Conservation (phyloP, 1,140 invertebrate species). For the Lutraria rhynchaena region DNA sequence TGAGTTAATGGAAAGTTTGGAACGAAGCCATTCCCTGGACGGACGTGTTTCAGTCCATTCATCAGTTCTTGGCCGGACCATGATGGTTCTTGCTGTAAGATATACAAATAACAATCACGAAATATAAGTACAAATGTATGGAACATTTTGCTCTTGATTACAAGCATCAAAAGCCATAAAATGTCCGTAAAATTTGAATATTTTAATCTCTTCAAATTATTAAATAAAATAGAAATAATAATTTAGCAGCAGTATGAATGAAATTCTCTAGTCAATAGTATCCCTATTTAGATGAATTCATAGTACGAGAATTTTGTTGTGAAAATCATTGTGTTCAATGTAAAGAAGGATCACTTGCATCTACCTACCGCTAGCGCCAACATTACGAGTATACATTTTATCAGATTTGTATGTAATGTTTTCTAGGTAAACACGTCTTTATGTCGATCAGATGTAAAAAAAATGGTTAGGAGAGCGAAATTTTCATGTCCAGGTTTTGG, state of each 20-base stretch:
- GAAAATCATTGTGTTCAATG: too few relatives aligned
- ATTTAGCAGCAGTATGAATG: background rate
- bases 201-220: background rate
- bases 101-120: too few relatives aligned
- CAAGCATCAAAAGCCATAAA: background rate
- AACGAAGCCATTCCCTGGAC: conserved; percentile 84
- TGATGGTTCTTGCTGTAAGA: conserved; percentile 83
- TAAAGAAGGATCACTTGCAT: too few relatives aligned
- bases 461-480: background rate
- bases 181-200: background rate
- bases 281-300: background rate
- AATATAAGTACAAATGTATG: too few relatives aligned
- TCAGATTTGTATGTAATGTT: too few relatives aligned
- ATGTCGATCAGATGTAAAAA: too few relatives aligned
- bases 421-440: too few relatives aligned
- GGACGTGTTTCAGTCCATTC: conserved; percentile 83
- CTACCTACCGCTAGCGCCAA: too few relatives aligned
- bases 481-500: background rate
- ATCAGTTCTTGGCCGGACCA: conserved; percentile 82
- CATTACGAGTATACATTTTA: too few relatives aligned
- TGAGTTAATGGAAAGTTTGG: conserved; percentile 83
- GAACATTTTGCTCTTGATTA: background rate
- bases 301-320: too few relatives aligned
- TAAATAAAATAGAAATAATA: background rate
- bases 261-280: background rate